A percentile compares a stretch with the other conserved stretches of the same genome.
These are phyloP conservation scores for Penaeus chinensis DNA, from an alignment of 1,140 invertebrate genomes.

Conservation along the genomic window DNA sequence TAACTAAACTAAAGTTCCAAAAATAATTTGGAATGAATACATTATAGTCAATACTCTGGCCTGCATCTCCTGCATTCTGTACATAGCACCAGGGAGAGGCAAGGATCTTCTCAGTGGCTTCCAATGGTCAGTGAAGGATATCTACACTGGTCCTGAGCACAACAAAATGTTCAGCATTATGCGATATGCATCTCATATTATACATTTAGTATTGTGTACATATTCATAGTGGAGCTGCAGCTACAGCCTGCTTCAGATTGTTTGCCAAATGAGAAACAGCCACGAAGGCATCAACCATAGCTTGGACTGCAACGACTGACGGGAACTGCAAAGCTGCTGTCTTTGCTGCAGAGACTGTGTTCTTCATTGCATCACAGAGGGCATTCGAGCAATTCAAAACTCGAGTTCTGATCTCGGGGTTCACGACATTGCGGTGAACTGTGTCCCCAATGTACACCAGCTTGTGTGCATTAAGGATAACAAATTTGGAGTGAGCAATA, in stretches of 20 bases:
- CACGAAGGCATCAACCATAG: constrained; percentile 91
- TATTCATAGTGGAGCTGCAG: constrained; percentile 8
- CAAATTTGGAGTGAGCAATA: constrained; percentile 92
- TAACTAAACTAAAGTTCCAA: too few relatives aligned
- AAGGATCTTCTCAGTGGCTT: background rate
- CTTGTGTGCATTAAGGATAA: constrained; percentile 91
- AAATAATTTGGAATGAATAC: background rate
- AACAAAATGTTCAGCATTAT: background rate
- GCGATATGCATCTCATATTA: too few relatives aligned
- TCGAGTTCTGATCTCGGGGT: constrained; percentile 78
- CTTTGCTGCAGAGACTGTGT: constrained; percentile 88
- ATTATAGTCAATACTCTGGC: constrained; percentile 8
- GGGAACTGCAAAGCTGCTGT: constrained; percentile 90
- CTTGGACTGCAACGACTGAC: constrained; percentile 87
- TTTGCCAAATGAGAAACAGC: constrained; percentile 83
- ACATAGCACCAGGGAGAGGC: constrained; percentile 47
- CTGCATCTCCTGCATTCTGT: constrained; percentile 27
- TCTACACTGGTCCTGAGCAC: background rate
- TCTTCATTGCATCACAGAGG: constrained; percentile 84
- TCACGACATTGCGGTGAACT: constrained; percentile 81
- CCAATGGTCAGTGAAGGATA: constrained; percentile 13
- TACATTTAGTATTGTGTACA: background rate
- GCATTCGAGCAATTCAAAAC: constrained; percentile 84
- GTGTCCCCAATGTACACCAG: constrained; percentile 94
- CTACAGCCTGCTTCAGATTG: constrained; percentile 78